These are phyloP conservation scores for Amazona vittata DNA, from an alignment of 2,113 vertebrate species.

Conservation along the genomic window DNA sequence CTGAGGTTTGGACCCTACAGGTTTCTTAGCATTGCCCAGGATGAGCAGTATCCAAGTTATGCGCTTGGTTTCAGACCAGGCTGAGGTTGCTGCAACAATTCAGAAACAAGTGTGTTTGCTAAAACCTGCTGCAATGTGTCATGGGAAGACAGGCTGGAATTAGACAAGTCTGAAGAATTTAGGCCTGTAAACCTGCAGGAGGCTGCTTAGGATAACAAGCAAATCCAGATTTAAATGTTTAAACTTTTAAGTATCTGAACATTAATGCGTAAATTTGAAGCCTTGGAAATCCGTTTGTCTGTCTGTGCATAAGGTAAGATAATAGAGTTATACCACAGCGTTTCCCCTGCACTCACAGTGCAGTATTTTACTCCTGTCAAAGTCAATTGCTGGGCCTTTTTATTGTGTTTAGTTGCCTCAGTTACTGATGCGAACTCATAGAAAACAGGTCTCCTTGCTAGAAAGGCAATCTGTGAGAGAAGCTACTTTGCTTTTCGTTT, in stretches of 20 bases:
- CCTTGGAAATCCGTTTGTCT: neutral
- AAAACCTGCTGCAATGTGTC: neutral
- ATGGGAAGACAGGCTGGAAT: neutral
- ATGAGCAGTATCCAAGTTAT: neutral
- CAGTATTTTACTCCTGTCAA: neutral
- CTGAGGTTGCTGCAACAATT: neutral
- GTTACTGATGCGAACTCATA: neutral
- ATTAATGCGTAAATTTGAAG: neutral
- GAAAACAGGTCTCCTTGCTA: neutral
- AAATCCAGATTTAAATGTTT: constrained; percentile 68
- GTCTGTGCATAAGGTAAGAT: neutral
- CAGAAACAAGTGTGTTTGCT: neutral
- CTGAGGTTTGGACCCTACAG: neutral
- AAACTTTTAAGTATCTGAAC: constrained; percentile 32
- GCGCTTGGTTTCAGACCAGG: neutral
- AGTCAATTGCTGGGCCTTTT: neutral
- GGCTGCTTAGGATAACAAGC: constrained; percentile 60
- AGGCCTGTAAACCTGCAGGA: constrained; percentile 61
- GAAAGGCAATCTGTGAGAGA: neutral
- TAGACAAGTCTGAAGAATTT: constrained; percentile 30
- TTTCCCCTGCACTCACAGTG: neutral
- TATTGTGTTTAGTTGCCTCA: neutral
- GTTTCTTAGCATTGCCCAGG: neutral
- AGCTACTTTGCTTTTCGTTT: neutral
- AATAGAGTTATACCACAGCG: neutral